Evolutionary conservation across 2,113 vertebrate species (phyloP).

Genomic region (Chionis minor): DNA sequence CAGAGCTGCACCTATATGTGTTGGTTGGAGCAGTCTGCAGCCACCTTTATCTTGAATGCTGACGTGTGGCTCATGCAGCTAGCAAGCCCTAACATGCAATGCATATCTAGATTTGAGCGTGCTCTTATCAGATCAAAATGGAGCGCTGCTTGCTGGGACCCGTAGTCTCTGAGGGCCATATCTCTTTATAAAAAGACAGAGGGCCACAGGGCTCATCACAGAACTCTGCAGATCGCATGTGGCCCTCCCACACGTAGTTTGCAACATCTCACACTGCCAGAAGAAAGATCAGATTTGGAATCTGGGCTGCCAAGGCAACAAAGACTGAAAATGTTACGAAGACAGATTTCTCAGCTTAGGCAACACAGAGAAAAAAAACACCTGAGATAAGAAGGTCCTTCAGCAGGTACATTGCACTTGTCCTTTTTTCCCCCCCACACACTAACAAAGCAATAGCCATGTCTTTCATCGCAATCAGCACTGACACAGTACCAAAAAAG

Average conservation of each 20-base stretch:
- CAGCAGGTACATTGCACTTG: neutral
- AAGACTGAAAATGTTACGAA: neutral
- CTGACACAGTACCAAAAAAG: neutral
- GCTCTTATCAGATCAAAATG: conserved; percentile 49
- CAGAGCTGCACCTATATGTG: neutral
- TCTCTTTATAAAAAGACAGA: neutral
- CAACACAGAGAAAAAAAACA: neutral
- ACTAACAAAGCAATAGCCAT: neutral
- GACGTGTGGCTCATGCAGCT: neutral
- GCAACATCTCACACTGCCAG: neutral
- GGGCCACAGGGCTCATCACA: conserved; percentile 29
- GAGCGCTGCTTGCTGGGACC: conserved; percentile 47
- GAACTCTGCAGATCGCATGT: neutral
- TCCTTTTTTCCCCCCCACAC: neutral
- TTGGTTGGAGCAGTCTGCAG: neutral
- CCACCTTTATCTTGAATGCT: neutral
- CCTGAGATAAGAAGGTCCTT: neutral
- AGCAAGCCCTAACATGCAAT: neutral
- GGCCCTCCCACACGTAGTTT: neutral
- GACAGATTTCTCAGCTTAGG: neutral
- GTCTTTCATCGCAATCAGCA: neutral
- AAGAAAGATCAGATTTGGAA: conserved; percentile 10
- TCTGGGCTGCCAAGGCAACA: neutral
- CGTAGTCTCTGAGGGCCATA: neutral
- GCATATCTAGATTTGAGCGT: neutral